phyloP scores from a whole-genome alignment of 23 tunicate genomes.

The Halocynthia roretzi region DNA sequence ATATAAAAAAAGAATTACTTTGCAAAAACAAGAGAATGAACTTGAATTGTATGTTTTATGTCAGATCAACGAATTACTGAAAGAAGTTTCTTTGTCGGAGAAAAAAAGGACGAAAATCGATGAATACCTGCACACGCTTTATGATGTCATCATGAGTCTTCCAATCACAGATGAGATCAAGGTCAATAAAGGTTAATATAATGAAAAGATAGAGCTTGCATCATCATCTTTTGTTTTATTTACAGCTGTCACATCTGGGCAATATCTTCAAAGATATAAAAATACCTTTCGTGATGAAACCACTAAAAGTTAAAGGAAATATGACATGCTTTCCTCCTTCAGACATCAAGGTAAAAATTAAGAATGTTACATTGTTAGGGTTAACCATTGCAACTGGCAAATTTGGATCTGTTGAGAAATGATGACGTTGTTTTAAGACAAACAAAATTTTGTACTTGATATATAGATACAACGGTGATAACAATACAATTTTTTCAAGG shows the following conservation, averaged over 20 bases:
- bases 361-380: background rate
- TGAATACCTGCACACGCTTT: constrained; percentile 21
- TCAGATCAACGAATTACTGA: constrained; percentile 32
- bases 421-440: no score
- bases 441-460: no score
- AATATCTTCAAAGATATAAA: constrained; percentile 6
- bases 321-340: constrained; percentile 29
- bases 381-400: no score
- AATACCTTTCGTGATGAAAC: constrained; percentile 42
- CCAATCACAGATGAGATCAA: constrained; percentile 4
- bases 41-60: background rate
- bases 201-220: no score
- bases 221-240: background rate
- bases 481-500: background rate
- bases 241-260: background rate
- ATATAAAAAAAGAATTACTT: no score
- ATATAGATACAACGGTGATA: no score
- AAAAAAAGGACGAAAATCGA: constrained; percentile 24
- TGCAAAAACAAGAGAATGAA: no score
- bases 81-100: constrained; percentile 18
- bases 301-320: constrained; percentile 44
- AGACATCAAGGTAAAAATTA: constrained; percentile 29
- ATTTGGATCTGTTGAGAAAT: no score
- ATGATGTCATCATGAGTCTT: constrained; percentile 18
- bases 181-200: background rate